Evolutionary conservation across 2,113 vertebrate species (phyloP).

Genomic region (Brevimyrus niger): DNA sequence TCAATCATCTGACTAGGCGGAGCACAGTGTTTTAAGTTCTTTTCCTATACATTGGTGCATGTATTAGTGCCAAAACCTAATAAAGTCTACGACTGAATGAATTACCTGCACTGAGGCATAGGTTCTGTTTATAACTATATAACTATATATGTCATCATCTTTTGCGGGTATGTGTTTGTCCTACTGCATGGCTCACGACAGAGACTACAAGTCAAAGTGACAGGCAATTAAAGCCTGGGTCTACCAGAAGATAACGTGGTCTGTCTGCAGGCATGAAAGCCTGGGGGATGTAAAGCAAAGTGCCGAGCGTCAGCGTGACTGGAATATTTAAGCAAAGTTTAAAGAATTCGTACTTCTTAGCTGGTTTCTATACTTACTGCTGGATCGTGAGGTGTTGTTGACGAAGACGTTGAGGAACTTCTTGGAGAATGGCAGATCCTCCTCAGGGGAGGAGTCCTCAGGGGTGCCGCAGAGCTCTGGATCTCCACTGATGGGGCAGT

Average conservation of each 20-base stretch:
- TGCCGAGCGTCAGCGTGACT: background rate
- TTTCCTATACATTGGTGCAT: background rate
- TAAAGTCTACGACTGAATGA: background rate
- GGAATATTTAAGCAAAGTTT: background rate
- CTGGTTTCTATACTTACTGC: constrained; percentile 56
- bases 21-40: background rate
- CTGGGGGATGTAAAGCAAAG: background rate
- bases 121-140: background rate
- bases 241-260: background rate
- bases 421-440: constrained; percentile 78
- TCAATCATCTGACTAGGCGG: background rate
- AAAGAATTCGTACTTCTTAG: background rate
- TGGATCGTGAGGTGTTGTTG: constrained; percentile 73
- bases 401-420: constrained; percentile 94
- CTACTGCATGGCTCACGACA: background rate
- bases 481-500: constrained; percentile 59
- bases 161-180: background rate
- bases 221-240: background rate
- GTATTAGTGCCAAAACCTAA: background rate
- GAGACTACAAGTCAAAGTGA: constrained; percentile 8
- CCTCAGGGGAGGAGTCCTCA: constrained; percentile 70
- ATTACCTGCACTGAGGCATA: background rate
- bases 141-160: background rate
- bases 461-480: constrained; percentile 38
- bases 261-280: background rate